These are phyloP conservation scores for Ectropis grisescens DNA, from an alignment of 1,140 invertebrate genomes.

Conservation along the genomic window DNA sequence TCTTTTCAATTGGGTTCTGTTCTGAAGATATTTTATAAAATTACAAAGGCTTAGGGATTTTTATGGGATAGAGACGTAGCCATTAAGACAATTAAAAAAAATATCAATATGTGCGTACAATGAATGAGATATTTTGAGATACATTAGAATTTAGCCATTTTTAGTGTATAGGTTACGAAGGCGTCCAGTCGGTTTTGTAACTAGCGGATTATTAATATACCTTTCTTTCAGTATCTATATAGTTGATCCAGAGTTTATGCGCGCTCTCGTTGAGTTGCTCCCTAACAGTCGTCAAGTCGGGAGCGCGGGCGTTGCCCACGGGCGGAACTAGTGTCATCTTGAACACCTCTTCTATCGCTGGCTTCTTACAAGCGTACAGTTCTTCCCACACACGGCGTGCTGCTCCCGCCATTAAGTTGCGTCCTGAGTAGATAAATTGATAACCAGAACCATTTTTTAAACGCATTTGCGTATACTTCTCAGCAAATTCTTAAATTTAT, in stretches of 20 bases:
- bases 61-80: too few species aligned
- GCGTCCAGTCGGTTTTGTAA: too few species aligned
- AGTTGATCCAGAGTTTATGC: conserved; percentile 90
- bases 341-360: conserved; percentile 93
- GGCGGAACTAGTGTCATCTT: conserved; percentile 85
- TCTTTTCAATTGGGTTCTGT: too few species aligned
- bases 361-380: conserved; percentile 95
- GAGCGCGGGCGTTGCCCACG: conserved; percentile 80
- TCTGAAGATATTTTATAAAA: too few species aligned
- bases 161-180: too few species aligned
- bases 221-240: conserved; percentile 91
- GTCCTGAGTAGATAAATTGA: conserved; percentile 65
- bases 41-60: too few species aligned
- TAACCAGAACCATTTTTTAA: conserved; percentile 1
- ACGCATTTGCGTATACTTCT: neutral
- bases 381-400: conserved; percentile 97
- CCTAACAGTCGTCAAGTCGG: conserved; percentile 82
- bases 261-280: conserved; percentile 90
- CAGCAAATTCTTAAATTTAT: too few species aligned
- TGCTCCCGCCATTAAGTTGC: conserved; percentile 90
- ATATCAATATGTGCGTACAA: too few species aligned
- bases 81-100: too few species aligned
- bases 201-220: too few species aligned
- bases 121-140: too few species aligned
- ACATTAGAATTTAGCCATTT: too few species aligned